A percentile compares a stretch with the other conserved stretches of the same genome.
phyloP scores from a whole-genome alignment of 2,797 vertebrate species.

The Brachyrhaphis roseni region DNA sequence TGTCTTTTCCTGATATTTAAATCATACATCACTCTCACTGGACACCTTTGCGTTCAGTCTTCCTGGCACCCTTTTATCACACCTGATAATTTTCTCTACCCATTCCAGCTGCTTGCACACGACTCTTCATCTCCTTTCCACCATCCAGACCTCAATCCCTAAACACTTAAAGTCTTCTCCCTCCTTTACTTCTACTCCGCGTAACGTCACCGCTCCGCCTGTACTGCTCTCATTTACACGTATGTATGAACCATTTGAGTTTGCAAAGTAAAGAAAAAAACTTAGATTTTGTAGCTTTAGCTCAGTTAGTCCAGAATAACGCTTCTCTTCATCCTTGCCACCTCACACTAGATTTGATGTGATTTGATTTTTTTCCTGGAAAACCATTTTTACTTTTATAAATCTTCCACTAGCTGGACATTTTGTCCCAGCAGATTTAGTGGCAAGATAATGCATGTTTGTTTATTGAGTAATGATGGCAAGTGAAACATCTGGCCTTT shows the following conservation, averaged over 20 bases:
- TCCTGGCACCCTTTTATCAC: neutral
- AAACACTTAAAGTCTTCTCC: neutral
- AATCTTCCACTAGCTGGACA: conserved; percentile 12
- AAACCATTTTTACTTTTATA: conserved; percentile 10
- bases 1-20: neutral
- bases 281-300: neutral
- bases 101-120: neutral
- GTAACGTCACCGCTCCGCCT: neutral
- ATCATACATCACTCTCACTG: neutral
- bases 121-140: neutral
- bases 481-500: conserved; percentile 35
- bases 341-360: neutral
- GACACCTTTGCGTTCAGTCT: neutral
- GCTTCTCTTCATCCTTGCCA: neutral
- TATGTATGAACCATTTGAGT: neutral
- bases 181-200: neutral
- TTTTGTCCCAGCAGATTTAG: conserved; percentile 24
- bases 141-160: neutral
- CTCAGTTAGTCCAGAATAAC: neutral
- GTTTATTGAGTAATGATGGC: conserved; percentile 21
- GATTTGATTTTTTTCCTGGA: conserved; percentile 10
- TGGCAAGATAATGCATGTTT: conserved; percentile 6
- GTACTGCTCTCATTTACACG: neutral
- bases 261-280: neutral
- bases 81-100: neutral